These are phyloP conservation scores for Anastrepha ludens DNA, from an alignment of 1,140 invertebrate genomes.

Conservation along the genomic window DNA sequence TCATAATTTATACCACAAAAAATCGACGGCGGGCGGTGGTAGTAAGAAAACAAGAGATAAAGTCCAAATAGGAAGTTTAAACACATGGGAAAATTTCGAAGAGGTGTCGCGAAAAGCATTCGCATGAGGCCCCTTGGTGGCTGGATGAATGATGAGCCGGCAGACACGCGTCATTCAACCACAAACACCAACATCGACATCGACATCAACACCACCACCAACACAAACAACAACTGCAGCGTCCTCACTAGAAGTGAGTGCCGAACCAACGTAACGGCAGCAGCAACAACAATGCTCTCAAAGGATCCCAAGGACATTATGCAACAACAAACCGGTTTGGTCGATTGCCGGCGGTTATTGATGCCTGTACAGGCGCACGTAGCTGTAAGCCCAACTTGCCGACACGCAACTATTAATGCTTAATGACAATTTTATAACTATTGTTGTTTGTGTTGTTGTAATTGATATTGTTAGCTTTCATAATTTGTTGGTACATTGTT, in stretches of 20 bases:
- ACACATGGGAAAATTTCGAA: conserved; percentile 21
- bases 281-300: neutral
- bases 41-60: neutral
- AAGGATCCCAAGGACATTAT: neutral
- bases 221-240: neutral
- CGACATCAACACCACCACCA: neutral
- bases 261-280: no score
- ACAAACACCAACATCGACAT: neutral
- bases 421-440: conserved; percentile 50
- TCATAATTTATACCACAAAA: conserved; percentile 43
- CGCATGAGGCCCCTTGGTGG: neutral
- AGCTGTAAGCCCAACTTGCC: conserved; percentile 34
- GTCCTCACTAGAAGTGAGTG: neutral
- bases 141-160: conserved; percentile 45
- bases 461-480: conserved; percentile 24
- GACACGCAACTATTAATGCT: conserved; percentile 52
- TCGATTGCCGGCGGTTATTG: conserved; percentile 1
- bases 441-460: neutral
- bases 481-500: conserved; percentile 21
- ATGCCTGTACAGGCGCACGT: neutral
- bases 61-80: neutral
- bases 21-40: neutral
- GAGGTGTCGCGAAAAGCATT: neutral
- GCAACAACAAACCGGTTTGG: neutral
- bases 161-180: conserved; percentile 41